phyloP scores from a whole-genome alignment of 2,888 invertebrate genomes.

The Autographa gamma region DNA sequence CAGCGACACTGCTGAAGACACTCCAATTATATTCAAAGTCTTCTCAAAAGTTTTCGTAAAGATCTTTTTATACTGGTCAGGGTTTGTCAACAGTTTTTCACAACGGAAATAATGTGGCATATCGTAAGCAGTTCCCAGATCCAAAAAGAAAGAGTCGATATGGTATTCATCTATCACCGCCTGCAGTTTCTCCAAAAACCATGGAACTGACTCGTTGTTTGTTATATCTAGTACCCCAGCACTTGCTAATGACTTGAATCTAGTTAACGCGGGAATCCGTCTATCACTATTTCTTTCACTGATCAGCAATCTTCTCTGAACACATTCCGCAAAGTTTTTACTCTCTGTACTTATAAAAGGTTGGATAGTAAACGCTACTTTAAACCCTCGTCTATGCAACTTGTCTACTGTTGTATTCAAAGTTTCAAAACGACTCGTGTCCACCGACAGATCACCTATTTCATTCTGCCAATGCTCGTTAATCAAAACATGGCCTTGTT shows the following conservation, averaged over 20 bases:
- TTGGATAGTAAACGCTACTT: constrained; percentile 96
- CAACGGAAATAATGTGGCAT: constrained; percentile 96
- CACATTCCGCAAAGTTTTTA: constrained; percentile 93
- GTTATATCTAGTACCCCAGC: constrained; percentile 96
- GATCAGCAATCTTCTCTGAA: constrained; percentile 92
- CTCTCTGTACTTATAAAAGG: constrained; percentile 97
- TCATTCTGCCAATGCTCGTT: constrained; percentile 95
- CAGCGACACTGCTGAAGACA: constrained; percentile 94
- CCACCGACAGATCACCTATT: constrained; percentile 96
- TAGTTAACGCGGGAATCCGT: constrained; percentile 94
- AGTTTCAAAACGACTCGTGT: constrained; percentile 93
- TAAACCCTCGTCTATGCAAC: constrained; percentile 94
- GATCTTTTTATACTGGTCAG: constrained; percentile 94
- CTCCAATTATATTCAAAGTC: constrained; percentile 92
- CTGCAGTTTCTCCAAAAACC: constrained; percentile 93
- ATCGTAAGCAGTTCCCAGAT: constrained; percentile 94
- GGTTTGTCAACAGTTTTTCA: constrained; percentile 92
- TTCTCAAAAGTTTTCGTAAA: constrained; percentile 91
- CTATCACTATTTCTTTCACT: constrained; percentile 94
- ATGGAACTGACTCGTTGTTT: constrained; percentile 93
- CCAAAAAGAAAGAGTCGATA: constrained; percentile 95
- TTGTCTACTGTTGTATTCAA: constrained; percentile 94
- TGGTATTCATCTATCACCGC: constrained; percentile 92
- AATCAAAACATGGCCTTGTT: constrained; percentile 93
- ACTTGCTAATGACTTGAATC: constrained; percentile 94